phyloP scores from a whole-genome alignment of 2,113 vertebrate genomes.

The Malurus alboscapulatus region DNA sequence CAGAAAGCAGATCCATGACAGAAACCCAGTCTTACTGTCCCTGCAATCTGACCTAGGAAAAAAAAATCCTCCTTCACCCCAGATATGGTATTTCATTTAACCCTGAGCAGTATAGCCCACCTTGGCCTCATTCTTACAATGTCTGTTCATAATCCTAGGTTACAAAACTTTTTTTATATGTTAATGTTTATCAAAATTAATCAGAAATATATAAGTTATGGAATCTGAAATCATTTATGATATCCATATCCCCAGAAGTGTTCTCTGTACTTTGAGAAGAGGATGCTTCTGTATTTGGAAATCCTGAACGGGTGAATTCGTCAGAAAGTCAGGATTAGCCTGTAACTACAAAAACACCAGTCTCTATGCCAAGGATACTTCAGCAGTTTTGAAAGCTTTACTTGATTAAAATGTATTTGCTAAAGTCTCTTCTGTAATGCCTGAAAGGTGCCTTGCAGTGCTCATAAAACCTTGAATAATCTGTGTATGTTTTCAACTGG shows the following conservation, averaged over 20 bases:
- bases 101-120: not conserved
- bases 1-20: not conserved
- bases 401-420: not conserved
- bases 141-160: not conserved
- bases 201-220: not conserved
- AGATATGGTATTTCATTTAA: not conserved
- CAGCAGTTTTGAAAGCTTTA: not conserved
- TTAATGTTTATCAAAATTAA: not conserved
- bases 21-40: not conserved
- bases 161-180: not conserved
- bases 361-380: not conserved
- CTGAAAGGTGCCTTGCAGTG: not conserved
- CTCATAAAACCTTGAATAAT: not conserved
- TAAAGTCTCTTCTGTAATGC: not conserved
- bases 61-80: not conserved
- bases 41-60: not conserved
- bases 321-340: not conserved
- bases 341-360: not conserved
- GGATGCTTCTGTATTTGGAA: not conserved
- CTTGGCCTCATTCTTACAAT: not conserved
- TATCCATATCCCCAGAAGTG: not conserved
- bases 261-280: not conserved
- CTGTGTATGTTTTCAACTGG: not conserved
- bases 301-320: not conserved
- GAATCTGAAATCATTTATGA: not conserved